Conservation (phyloP, 1,140 invertebrate species). For the Zaprionus lachaisei region DNA sequence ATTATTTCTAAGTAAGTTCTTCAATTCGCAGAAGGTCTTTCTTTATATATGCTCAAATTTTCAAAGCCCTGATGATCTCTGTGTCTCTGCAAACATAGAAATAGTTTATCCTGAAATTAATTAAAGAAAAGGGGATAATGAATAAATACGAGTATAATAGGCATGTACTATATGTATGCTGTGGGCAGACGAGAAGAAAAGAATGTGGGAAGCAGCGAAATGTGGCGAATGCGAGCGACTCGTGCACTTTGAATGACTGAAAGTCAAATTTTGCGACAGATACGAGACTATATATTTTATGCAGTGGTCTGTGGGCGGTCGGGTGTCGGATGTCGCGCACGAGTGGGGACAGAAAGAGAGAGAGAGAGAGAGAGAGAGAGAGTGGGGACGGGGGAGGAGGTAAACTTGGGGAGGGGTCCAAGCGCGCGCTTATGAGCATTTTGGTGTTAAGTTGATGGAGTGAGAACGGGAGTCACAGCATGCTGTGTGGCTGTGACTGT, state of each 20-base stretch:
- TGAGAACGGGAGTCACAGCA: constrained; percentile 23
- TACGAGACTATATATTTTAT: constrained; percentile 63
- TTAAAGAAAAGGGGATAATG: constrained; percentile 16
- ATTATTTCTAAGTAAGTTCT: no score
- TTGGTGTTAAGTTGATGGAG: constrained; percentile 62
- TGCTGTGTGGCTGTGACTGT: constrained; percentile 21
- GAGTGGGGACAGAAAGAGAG: constrained; percentile 3
- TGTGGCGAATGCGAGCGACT: constrained; percentile 28
- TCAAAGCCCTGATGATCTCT: no score
- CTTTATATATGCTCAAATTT: no score
- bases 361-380: no score
- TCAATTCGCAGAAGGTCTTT: no score
- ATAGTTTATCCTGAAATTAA: constrained; percentile 2
- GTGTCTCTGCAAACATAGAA: no score
- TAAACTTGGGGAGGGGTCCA: constrained; percentile 8
- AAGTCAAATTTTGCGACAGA: constrained; percentile 69
- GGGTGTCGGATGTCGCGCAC: constrained; percentile 30
- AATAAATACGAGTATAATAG: neutral
- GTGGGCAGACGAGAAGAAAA: neutral
- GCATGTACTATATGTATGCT: neutral
- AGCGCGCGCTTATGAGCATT: constrained; percentile 72
- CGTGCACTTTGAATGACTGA: constrained; percentile 59
- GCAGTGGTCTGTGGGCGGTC: constrained; percentile 52
- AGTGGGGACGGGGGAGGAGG: neutral
- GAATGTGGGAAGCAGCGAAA: constrained; percentile 3